Percentiles rank a stretch among this genome's conserved stretches.
These are phyloP conservation scores for Pterois miles DNA, from an alignment of 2,797 vertebrate species.

Conservation along the genomic window DNA sequence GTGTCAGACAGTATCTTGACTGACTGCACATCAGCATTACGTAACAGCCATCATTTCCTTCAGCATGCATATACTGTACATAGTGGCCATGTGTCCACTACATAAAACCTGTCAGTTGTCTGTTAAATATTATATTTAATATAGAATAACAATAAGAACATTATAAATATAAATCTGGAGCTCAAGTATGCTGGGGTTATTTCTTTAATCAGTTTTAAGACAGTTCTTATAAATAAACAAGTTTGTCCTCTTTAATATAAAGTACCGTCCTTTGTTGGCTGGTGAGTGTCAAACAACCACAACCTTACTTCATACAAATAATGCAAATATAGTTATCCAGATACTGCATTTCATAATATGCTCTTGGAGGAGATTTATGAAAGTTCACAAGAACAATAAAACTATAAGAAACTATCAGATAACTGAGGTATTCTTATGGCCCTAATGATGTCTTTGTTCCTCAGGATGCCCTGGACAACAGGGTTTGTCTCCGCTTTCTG, in stretches of 20 bases:
- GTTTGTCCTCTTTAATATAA: neutral
- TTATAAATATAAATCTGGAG: neutral
- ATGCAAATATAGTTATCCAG: neutral
- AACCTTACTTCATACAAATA: neutral
- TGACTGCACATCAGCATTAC: constrained; percentile 48
- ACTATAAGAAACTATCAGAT: neutral
- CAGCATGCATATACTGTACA: neutral
- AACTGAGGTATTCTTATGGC: constrained; percentile 77
- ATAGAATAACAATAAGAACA: no score
- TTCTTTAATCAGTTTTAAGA: constrained; percentile 5
- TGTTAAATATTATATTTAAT: neutral
- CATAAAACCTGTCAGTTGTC: neutral
- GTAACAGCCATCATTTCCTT: constrained; percentile 42
- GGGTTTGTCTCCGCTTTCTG: constrained; percentile 79
- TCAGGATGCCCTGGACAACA: constrained; percentile 81
- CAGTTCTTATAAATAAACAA: neutral
- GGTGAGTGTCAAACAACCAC: neutral
- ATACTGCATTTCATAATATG: neutral
- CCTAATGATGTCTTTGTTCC: constrained; percentile 84
- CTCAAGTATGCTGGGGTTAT: neutral
- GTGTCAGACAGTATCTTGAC: constrained; percentile 50
- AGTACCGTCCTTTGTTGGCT: constrained; percentile 1
- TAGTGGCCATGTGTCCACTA: neutral
- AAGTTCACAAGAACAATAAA: neutral
- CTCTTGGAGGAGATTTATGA: neutral